Evolutionary conservation across 2,797 vertebrate genomes (phyloP).

Genomic region (Clarias fuscus): DNA sequence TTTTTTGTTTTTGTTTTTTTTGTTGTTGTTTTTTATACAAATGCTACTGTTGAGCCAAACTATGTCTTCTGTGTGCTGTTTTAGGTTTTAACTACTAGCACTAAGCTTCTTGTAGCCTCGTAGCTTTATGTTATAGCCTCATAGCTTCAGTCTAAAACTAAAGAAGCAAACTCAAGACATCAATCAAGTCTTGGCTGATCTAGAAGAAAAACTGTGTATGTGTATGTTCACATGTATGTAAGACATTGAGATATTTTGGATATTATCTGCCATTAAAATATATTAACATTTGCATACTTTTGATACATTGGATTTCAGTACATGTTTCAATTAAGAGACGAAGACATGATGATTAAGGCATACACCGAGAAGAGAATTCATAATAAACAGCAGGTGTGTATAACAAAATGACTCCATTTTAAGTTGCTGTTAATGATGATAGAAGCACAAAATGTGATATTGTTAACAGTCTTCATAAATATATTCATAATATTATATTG

Average conservation of each 20-base stretch:
- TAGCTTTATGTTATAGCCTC: not conserved
- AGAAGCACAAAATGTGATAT: not conserved
- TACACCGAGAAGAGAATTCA: conserved; percentile 14
- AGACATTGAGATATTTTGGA: not conserved
- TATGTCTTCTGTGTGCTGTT: not conserved
- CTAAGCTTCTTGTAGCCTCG: not conserved
- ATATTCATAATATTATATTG: not conserved
- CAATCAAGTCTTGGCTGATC: not conserved
- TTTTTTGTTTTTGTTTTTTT: too few relatives aligned
- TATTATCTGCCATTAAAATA: conserved; percentile 11
- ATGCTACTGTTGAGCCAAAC: not conserved
- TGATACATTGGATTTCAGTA: conserved; percentile 13
- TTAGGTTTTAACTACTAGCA: not conserved
- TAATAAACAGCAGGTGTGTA: not conserved
- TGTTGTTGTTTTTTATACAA: not conserved
- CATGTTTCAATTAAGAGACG: not conserved
- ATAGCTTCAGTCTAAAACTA: not conserved
- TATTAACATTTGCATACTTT: not conserved
- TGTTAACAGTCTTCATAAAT: not conserved
- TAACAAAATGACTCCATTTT: not conserved
- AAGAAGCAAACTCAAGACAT: not conserved
- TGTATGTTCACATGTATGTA: conserved; percentile 14
- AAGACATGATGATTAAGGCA: not conserved
- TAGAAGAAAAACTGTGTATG: not conserved
- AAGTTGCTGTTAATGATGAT: not conserved